A percentile compares a stretch with the other conserved stretches of the same genome.
phyloP scores from a whole-genome alignment of 2,888 invertebrate genomes.

The Fragum whitleyi region DNA sequence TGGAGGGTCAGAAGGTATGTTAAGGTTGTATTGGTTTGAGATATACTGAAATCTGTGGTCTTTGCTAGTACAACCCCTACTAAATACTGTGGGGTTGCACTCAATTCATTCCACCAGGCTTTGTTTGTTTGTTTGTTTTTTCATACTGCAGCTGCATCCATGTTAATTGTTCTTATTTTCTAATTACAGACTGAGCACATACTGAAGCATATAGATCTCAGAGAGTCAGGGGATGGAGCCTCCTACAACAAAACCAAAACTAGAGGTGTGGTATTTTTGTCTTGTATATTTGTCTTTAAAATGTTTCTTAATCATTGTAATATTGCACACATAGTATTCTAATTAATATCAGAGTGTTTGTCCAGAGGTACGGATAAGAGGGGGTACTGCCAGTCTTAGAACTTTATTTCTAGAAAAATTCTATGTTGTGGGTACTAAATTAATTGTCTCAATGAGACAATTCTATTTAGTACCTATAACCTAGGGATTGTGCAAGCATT shows the following conservation, averaged over 20 bases:
- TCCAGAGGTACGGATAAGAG: background rate
- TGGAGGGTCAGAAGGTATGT: too few relatives aligned
- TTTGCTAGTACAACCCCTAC: too few relatives aligned
- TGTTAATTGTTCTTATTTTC: too few relatives aligned
- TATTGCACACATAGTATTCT: too few relatives aligned
- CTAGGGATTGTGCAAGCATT: background rate
- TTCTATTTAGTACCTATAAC: background rate
- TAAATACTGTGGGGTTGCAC: too few relatives aligned
- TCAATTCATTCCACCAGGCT: too few relatives aligned
- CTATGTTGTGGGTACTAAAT: background rate
- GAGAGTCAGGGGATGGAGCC: constrained; percentile 31
- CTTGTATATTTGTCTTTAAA: background rate
- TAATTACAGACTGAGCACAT: constrained; percentile 81
- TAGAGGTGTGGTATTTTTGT: background rate
- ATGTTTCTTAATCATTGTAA: background rate
- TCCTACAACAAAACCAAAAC: background rate
- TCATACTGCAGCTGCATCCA: too few relatives aligned
- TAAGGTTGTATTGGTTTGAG: too few relatives aligned
- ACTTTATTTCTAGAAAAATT: background rate
- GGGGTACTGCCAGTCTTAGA: too few relatives aligned
- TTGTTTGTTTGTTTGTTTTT: too few relatives aligned
- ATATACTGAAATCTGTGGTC: too few relatives aligned
- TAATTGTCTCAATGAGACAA: background rate
- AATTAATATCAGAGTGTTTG: too few relatives aligned
- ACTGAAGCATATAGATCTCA: constrained; percentile 80